These are phyloP conservation scores for Phalacrocorax brasilianus DNA, from an alignment of 2,113 vertebrate genomes.

Conservation along the genomic window DNA sequence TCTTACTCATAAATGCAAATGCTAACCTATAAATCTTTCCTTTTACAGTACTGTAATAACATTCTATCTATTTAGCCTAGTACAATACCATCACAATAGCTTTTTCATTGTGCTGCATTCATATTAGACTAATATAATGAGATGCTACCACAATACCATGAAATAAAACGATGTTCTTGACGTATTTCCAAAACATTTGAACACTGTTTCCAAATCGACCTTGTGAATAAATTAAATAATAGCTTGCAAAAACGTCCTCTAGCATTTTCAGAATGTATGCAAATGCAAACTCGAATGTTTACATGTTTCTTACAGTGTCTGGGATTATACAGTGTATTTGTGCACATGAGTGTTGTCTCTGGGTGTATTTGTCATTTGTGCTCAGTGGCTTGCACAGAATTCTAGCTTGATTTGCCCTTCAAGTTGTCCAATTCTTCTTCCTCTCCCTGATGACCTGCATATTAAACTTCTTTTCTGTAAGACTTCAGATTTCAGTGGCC, in stretches of 20 bases:
- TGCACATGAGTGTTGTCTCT: slow-evolving; percentile 52
- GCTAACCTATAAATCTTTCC: slow-evolving; percentile 53
- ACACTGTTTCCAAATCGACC: slow-evolving; percentile 64
- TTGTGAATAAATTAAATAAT: slow-evolving; percentile 65
- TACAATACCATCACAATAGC: slow-evolving; percentile 53
- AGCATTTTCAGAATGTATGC: slow-evolving; percentile 59
- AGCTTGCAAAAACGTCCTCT: slow-evolving; percentile 64
- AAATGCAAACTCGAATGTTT: slow-evolving; percentile 66
- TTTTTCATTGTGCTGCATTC: slow-evolving; percentile 61
- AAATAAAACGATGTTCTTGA: slow-evolving; percentile 59
- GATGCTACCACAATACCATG: slow-evolving; percentile 47
- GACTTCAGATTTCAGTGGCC: slow-evolving; percentile 54
- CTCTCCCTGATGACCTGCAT: slow-evolving; percentile 57
- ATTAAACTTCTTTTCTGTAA: slow-evolving; percentile 66
- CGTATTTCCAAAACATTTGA: slow-evolving; percentile 66
- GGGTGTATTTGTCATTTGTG: slow-evolving; percentile 63
- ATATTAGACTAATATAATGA: slow-evolving; percentile 57
- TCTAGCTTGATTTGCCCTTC: slow-evolving; percentile 65
- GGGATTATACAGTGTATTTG: slow-evolving; percentile 43
- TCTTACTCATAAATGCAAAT: slow-evolving; percentile 55
- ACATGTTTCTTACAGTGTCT: slow-evolving; percentile 69
- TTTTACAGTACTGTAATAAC: slow-evolving; percentile 31
- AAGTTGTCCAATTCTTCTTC: slow-evolving; percentile 62
- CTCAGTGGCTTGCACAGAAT: slow-evolving; percentile 56
- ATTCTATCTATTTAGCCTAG: slow-evolving; percentile 54